A percentile compares a stretch with the other conserved stretches of the same genome.
Evolutionary conservation across 2,888 invertebrate genomes (phyloP).

Genomic region (Lycophotia porphyrea): DNA sequence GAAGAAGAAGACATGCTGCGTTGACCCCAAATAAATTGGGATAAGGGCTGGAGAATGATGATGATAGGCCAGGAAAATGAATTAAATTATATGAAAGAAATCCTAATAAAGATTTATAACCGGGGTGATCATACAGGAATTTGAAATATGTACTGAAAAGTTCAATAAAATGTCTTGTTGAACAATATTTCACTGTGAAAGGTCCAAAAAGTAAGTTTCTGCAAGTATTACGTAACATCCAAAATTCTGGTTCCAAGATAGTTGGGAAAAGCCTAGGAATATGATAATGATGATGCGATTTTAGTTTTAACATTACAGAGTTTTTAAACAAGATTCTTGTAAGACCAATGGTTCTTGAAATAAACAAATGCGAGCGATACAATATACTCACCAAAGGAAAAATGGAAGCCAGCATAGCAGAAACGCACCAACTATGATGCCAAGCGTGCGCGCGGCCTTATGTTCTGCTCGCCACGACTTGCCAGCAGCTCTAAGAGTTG

Average conservation of each 20-base stretch:
- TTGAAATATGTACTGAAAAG: not conserved
- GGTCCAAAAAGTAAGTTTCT: not conserved
- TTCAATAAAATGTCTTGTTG: not conserved
- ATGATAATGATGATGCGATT: not conserved
- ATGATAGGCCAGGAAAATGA: too few species aligned
- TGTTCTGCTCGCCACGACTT: constrained; percentile 97
- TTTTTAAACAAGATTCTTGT: not conserved
- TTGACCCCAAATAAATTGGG: too few species aligned
- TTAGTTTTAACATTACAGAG: not conserved
- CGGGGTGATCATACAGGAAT: not conserved
- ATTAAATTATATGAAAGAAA: too few species aligned
- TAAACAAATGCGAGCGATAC: not conserved
- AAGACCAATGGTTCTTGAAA: not conserved
- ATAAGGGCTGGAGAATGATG: too few species aligned
- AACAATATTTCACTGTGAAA: not conserved
- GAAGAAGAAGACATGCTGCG: too few species aligned
- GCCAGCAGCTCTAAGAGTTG: constrained; percentile 93
- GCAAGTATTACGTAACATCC: not conserved
- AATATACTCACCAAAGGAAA: constrained; percentile 95
- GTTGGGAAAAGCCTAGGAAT: not conserved
- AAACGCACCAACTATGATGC: constrained; percentile 99
- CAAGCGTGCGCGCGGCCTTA: constrained; percentile 98
- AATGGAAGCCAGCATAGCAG: constrained; percentile 98
- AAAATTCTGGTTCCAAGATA: not conserved
- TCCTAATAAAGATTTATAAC: not conserved